Conservation (phyloP, 2,797 vertebrate genomes). For the Eremophila alpestris region DNA sequence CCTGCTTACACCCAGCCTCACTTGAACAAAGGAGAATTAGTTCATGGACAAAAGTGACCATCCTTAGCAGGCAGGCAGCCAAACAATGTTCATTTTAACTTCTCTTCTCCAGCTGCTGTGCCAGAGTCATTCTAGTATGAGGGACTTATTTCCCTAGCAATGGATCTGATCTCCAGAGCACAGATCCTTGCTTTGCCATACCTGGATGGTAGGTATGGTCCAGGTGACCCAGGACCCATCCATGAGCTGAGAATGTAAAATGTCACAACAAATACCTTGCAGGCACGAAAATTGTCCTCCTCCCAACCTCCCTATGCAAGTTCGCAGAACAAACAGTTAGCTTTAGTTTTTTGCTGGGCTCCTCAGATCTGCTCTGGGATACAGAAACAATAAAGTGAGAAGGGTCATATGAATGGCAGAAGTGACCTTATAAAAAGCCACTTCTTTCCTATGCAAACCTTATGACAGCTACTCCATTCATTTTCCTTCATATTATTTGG, state of each 20-base stretch:
- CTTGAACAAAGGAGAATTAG: not conserved
- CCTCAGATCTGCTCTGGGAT: not conserved
- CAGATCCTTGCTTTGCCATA: rapidly evolving
- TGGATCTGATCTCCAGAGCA: not conserved
- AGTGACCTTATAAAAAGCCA: not conserved
- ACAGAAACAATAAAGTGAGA: not conserved
- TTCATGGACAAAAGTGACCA: not conserved
- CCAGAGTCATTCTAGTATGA: not conserved
- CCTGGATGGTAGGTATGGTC: not conserved
- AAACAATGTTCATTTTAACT: not conserved
- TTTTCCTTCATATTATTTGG: not conserved
- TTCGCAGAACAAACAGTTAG: not conserved
- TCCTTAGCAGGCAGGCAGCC: not conserved
- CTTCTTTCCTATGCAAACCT: not conserved
- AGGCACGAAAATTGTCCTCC: not conserved
- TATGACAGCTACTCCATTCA: not conserved
- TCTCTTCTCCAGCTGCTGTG: not conserved
- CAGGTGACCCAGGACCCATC: not conserved
- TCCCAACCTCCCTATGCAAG: not conserved
- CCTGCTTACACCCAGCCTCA: not conserved
- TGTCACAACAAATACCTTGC: not conserved
- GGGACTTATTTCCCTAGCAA: not conserved
- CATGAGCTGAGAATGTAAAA: not conserved
- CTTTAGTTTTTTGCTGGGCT: not conserved
- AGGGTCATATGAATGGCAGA: not conserved